phyloP scores from a whole-genome alignment of 2,113 vertebrate species.

The Marmota monax region DNA sequence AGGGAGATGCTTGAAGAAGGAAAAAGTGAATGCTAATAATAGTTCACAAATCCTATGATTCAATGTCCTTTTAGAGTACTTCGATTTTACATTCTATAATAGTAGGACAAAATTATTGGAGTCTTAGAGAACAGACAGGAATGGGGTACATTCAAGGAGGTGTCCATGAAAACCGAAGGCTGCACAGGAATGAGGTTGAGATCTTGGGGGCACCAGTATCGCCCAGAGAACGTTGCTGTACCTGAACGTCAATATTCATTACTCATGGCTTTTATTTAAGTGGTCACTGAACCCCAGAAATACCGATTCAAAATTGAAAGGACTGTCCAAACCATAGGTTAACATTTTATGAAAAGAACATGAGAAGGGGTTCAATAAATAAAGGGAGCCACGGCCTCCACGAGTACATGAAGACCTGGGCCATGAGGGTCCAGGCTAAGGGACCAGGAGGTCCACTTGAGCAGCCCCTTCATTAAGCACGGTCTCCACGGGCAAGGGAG shows the following conservation, averaged over 20 bases:
- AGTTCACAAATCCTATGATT: background rate
- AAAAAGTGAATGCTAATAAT: background rate
- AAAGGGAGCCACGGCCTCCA: background rate
- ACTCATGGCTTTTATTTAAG: background rate
- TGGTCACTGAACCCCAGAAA: background rate
- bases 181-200: background rate
- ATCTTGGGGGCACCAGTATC: background rate
- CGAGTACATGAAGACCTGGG: background rate
- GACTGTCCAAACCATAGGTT: background rate
- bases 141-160: background rate
- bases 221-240: background rate
- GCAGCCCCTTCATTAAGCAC: background rate
- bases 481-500: background rate
- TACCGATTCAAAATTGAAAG: background rate
- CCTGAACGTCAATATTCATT: constrained; percentile 11
- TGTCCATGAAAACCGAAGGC: background rate
- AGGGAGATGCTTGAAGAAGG: background rate
- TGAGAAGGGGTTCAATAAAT: background rate
- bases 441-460: background rate
- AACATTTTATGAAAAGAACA: background rate
- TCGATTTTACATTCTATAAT: background rate
- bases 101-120: background rate
- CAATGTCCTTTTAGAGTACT: background rate
- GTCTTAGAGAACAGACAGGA: background rate
- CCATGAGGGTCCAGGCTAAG: background rate